Base-by-base conservation (phyloP, 2,797 vertebrate species). In the Phyllotis vaccarum region DNA sequence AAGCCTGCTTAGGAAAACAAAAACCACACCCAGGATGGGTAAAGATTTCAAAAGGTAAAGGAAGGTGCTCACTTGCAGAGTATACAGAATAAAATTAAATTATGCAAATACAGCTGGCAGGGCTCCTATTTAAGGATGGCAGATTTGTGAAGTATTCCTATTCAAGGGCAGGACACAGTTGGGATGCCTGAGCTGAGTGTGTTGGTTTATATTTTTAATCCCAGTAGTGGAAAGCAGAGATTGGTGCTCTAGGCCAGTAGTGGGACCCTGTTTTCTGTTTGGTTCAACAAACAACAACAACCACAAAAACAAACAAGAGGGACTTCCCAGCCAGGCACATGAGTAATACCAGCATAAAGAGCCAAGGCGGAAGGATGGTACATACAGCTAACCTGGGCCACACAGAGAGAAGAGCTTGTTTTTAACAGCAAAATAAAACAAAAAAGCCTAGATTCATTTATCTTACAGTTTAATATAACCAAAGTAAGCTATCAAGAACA, bases 401-500 rank as follows among this genome's bases (percentile, higher is more conserved):
- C 24, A 72, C 27, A 1, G 2, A 37, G 75, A 70, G 4, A 10
- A 58, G 9, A 81, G 6, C 76, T 52, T 54, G 49, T 78, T 49
- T 49, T 78, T 21, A 54, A n/a, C 8, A 56, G 56, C 54, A 24
- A 27, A 49, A 49, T 9, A 49, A 49, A 49, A 49, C 46, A 60
- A 60, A 81, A 27, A 81, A n/a, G n/a, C 34, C 12, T 54, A 22
- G 6, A 17, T 46, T 83, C 37, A 52, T 52, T 66, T 52, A 68
- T 52, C 21, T 86, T 68, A 66, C 43, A 68, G 19, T 52, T 68
- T 68, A 62, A 31, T 46, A 62, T 62, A 60, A 81, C 56, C 56
- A 82, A 82, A 82, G 37, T 72, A 89, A 95, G 90, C 1, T 89
- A 34, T 31, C 37, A 86, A 87, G 9, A 93, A 85, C 89, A 37